Evolutionary conservation across 2,113 vertebrate species (phyloP).

Genomic region (Sander lucioperca): DNA sequence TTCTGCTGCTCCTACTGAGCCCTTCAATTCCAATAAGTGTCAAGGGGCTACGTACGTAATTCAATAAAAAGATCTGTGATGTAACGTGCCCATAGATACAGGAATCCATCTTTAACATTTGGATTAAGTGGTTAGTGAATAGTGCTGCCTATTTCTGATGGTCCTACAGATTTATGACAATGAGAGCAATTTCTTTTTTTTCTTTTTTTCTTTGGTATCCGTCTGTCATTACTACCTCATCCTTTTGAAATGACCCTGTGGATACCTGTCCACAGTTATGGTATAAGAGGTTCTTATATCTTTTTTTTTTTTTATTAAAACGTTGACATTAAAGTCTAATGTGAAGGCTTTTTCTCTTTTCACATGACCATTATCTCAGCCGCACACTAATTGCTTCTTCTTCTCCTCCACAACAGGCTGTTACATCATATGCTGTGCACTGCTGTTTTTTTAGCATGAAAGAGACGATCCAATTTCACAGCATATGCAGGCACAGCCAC

Average conservation of each 20-base stretch:
- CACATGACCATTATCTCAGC: slow-evolving; percentile 2
- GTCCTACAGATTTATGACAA: slow-evolving; percentile 24
- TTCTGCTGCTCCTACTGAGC: not conserved
- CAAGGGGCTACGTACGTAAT: slow-evolving; percentile 46
- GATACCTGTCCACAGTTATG: not conserved
- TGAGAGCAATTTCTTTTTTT: slow-evolving; percentile 9
- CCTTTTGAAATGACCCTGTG: slow-evolving; percentile 8
- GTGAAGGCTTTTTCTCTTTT: not conserved
- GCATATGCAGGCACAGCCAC: not conserved
- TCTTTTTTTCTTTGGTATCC: slow-evolving; percentile 9
- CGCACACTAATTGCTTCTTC: not conserved
- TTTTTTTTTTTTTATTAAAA: slow-evolving; percentile 8
- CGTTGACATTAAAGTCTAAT: not conserved
- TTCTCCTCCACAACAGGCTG: slow-evolving; percentile 1
- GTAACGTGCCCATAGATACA: slow-evolving; percentile 9
- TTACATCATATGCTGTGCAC: not conserved
- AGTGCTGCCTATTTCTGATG: slow-evolving; percentile 12
- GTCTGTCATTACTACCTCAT: slow-evolving; percentile 25
- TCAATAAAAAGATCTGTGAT: slow-evolving; percentile 52
- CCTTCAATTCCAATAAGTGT: slow-evolving; percentile 61
- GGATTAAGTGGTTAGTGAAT: slow-evolving; percentile 56
- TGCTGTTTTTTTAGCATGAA: slow-evolving; percentile 27
- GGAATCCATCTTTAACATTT: slow-evolving; percentile 37
- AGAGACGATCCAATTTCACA: slow-evolving; percentile 36
- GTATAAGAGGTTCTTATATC: not conserved